A percentile compares a stretch with the other conserved stretches of the same genome.
Evolutionary conservation across 2,888 invertebrate species (phyloP).

Genomic region (Carterocephalus palaemon): DNA sequence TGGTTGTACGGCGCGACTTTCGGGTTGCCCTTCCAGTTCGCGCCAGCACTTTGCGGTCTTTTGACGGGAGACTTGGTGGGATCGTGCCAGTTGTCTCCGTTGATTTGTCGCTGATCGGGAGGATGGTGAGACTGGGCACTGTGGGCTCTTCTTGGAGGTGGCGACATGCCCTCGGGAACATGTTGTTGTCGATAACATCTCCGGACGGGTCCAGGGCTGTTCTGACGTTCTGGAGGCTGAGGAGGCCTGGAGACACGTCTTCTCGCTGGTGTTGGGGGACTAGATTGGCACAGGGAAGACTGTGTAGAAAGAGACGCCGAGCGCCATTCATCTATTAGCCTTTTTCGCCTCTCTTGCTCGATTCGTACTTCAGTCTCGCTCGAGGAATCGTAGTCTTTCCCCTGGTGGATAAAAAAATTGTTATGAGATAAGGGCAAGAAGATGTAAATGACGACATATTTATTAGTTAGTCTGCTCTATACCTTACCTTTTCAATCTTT

Average conservation of each 20-base stretch:
- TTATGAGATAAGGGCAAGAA: neutral
- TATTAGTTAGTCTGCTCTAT: too few species aligned
- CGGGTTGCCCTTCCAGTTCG: slow-evolving; percentile 68
- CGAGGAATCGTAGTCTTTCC: slow-evolving; percentile 88
- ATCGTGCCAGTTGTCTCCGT: slow-evolving; percentile 68
- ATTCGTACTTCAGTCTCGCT: slow-evolving; percentile 86
- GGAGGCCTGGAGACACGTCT: slow-evolving; percentile 56
- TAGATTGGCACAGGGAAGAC: slow-evolving; percentile 56
- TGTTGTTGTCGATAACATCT: slow-evolving; percentile 61
- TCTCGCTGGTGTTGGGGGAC: slow-evolving; percentile 63
- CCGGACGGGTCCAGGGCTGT: slow-evolving; percentile 56
- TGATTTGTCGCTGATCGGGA: slow-evolving; percentile 53
- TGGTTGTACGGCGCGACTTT: slow-evolving; percentile 67
- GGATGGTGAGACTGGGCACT: slow-evolving; percentile 62
- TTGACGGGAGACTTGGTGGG: slow-evolving; percentile 66
- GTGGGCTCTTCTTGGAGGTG: slow-evolving; percentile 60
- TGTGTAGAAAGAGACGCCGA: slow-evolving; percentile 81
- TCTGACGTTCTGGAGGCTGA: slow-evolving; percentile 59
- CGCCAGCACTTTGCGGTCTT: slow-evolving; percentile 66
- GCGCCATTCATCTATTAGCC: slow-evolving; percentile 87
- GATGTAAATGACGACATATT: neutral
- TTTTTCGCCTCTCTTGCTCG: slow-evolving; percentile 83
- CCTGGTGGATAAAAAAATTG: slow-evolving; percentile 65
- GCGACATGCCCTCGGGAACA: slow-evolving; percentile 64
- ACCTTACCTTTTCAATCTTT: slow-evolving; percentile 89